These are phyloP conservation scores for Ommatoiulus sabulosus DNA, from an alignment of 2,888 invertebrate species.

Conservation along the genomic window DNA sequence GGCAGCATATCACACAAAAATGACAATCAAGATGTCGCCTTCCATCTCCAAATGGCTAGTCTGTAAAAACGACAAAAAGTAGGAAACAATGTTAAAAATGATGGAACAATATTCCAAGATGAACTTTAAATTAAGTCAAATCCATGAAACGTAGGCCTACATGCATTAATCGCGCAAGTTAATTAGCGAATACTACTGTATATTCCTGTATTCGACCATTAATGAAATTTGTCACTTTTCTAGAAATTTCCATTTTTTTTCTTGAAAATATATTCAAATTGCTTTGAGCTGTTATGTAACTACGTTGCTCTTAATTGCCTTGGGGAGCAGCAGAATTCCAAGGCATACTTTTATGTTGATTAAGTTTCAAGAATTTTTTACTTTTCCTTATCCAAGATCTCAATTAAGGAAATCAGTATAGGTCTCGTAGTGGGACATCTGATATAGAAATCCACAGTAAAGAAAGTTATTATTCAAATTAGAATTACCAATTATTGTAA, in stretches of 20 bases:
- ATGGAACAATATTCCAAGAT: background rate
- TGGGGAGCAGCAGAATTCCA: background rate
- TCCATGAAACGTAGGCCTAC: no score
- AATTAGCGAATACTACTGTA: no score
- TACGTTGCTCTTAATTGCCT: background rate
- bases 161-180: no score
- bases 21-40: conserved; percentile 13
- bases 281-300: background rate
- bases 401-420: background rate
- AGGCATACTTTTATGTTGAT: background rate
- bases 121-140: no score
- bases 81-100: background rate
- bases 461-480: background rate
- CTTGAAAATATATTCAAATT: background rate
- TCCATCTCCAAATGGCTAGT: conserved; percentile 41
- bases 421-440: background rate
- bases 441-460: background rate
- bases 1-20: conserved; percentile 45
- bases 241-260: background rate
- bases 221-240: background rate
- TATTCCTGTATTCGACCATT: no score
- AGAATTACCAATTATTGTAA: background rate
- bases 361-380: background rate
- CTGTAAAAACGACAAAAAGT: background rate
- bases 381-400: background rate